Base-by-base conservation (phyloP, 2,888 invertebrate species). In the Sipha maydis region DNA sequence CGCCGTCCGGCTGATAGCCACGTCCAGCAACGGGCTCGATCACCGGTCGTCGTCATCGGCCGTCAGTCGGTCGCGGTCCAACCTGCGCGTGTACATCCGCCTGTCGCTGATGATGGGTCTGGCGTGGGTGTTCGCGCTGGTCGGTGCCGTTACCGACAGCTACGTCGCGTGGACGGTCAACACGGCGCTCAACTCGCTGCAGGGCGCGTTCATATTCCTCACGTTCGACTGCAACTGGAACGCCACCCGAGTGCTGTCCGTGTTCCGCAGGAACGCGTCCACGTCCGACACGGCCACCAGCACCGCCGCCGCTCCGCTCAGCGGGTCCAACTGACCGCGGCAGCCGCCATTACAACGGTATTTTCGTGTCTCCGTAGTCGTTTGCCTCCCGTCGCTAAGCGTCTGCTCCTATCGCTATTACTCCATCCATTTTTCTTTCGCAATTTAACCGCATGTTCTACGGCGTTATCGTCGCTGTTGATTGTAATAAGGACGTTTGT, bases 71-170 rank as follows among this genome's bases (percentile, higher is more conserved):
- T 90, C 90, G 69, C 90, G 90, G 41, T 90, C 90, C 17, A 90
- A 90, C 75, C 90, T 90, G 90, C 90, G 82, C 83, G 91, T 93
- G 61, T 93, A 93, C 90, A 90, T 92, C 69, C 91, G 93, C n/a
- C 91, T 93, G 71, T 92, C 92, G 17, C 90, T 93, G 28, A 91
- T 93, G 85, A 93, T 93, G 92, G 93, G 93, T 9, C 91, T 93
- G 25, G 92, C 92, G 3, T 93, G 93, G 93, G 91, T 92, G 34
- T 91, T 92, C 67, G 93, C 93, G 17, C 91, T 93, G 9, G 90
- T 92, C 11, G 93, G 93, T 1, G 92, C 92, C 1, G 92, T 91
- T 73, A 90, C 92, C 5, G 92, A 93, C 89, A 90, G 91, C 61
- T 91, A 91, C 86, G 90, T 91, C 25, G 90, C 93, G 4, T 93